phyloP scores from a whole-genome alignment of 2,888 invertebrate species.

The Hesperia comma region DNA sequence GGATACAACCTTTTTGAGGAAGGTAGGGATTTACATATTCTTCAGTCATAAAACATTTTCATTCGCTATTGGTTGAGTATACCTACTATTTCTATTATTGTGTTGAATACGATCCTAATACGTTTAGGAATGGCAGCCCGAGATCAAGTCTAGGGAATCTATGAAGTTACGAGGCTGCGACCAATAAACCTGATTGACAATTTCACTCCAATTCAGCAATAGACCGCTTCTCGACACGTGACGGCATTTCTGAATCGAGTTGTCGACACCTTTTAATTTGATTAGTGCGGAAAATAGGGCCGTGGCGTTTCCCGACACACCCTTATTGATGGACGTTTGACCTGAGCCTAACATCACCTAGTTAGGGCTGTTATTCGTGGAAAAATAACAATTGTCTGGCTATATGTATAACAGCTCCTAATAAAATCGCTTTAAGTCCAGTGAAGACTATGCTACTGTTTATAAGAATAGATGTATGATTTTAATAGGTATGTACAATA shows the following conservation, averaged over 20 bases:
- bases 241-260: background rate
- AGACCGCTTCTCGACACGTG: background rate
- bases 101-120: too few species aligned
- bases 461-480: too few species aligned
- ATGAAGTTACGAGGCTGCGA: background rate
- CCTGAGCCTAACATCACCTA: conserved; percentile 12
- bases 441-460: too few species aligned
- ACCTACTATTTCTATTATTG: too few species aligned
- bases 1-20: too few species aligned
- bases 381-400: too few species aligned
- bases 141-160: background rate
- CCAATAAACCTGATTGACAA: conserved; percentile 6
- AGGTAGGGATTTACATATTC: too few species aligned
- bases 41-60: too few species aligned
- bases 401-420: too few species aligned
- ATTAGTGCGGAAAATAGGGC: conserved; percentile 27
- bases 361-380: background rate
- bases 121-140: background rate
- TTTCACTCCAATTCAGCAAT: background rate
- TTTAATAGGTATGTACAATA: too few species aligned
- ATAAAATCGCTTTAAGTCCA: too few species aligned
- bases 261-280: conserved; percentile 1
- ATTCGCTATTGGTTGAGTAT: too few species aligned
- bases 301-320: conserved; percentile 2
- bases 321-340: conserved; percentile 16